Evolutionary conservation across 2,113 vertebrate genomes (phyloP).

Genomic region (Shinisaurus crocodilurus): DNA sequence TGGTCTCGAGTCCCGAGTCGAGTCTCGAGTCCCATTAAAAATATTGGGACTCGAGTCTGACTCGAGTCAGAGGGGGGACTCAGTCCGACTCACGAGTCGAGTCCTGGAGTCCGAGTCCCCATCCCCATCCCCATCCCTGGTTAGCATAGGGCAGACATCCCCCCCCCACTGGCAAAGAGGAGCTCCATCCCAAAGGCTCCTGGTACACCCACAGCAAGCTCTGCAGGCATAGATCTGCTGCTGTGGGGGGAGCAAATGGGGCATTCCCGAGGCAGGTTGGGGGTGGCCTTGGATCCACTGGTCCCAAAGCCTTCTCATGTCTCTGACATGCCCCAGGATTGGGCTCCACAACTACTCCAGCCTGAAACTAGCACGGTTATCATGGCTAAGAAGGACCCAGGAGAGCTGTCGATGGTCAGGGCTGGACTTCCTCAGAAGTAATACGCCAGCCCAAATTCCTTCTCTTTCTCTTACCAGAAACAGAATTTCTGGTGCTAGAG

Average conservation of each 20-base stretch:
- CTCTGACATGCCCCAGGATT: background rate
- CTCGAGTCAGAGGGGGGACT: no score
- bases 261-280: background rate
- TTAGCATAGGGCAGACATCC: background rate
- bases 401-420: background rate
- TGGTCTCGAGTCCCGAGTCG: no score
- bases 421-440: background rate
- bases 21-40: no score
- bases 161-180: background rate
- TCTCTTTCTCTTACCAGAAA: background rate
- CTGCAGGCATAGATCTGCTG: background rate
- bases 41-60: no score
- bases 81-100: no score
- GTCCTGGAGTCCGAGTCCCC: no score
- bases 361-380: background rate
- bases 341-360: background rate
- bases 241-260: background rate
- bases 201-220: background rate
- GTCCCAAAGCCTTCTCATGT: background rate
- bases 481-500: background rate
- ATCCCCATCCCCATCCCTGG: no score
- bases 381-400: no score
- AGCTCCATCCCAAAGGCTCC: background rate
- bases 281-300: background rate
- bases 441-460: background rate